Evolutionary conservation across 2,888 invertebrate genomes (phyloP).

Genomic region (Acleris cristana): DNA sequence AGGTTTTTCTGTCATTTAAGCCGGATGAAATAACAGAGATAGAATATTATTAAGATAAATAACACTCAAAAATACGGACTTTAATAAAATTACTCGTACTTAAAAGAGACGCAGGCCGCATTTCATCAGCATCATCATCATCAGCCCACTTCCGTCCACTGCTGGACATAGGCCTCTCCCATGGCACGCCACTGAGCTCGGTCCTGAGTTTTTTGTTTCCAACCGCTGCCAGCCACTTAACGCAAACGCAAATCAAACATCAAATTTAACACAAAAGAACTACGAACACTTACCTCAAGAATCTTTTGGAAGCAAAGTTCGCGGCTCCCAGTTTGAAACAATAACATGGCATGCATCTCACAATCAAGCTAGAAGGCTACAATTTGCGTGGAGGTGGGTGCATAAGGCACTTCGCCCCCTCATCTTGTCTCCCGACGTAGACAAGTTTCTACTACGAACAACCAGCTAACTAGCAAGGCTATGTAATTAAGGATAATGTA

Average conservation of each 20-base stretch:
- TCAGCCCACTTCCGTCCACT: no score
- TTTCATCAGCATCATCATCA: no score
- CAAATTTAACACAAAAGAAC: not conserved
- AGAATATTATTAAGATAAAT: no score
- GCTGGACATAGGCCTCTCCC: no score
- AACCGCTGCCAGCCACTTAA: no score
- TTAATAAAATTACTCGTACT: not conserved
- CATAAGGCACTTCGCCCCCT: constrained; percentile 49
- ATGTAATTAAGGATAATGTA: constrained; percentile 64
- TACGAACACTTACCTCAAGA: not conserved
- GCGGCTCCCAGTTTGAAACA: constrained; percentile 41
- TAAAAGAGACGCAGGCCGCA: not conserved
- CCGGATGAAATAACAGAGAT: no score
- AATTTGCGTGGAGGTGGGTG: constrained; percentile 62
- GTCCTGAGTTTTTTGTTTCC: no score
- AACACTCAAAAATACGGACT: no score
- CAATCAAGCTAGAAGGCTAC: constrained; percentile 62
- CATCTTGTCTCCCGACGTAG: constrained; percentile 56
- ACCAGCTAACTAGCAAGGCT: constrained; percentile 59
- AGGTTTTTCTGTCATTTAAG: no score
- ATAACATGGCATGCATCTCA: constrained; percentile 48
- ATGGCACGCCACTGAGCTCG: no score
- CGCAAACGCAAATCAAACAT: no score
- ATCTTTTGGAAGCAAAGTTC: constrained; percentile 36
- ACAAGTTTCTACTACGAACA: constrained; percentile 61